Conservation (phyloP, 2,888 invertebrate genomes). For the Epistrophella euchroma region DNA sequence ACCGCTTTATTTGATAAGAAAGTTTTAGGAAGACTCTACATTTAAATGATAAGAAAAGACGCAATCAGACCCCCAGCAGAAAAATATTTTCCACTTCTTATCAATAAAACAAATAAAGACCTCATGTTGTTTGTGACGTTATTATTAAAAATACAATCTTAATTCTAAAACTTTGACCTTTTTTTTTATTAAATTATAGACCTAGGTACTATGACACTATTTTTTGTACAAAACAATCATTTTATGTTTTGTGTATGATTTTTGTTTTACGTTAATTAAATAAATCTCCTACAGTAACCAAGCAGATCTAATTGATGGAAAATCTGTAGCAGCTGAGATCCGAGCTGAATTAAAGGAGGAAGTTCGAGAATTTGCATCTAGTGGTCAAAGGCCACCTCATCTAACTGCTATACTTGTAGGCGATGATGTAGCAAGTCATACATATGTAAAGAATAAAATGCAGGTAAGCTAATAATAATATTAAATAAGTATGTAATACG, state of each 20-base stretch:
- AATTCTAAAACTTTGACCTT: slow-evolving; percentile 1
- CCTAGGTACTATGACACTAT: not conserved
- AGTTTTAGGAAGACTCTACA: slow-evolving; percentile 2
- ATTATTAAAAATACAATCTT: not conserved
- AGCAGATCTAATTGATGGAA: slow-evolving; percentile 89
- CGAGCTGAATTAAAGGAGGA: slow-evolving; percentile 87
- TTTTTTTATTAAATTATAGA: not conserved
- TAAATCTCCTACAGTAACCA: slow-evolving; percentile 30
- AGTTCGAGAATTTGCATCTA: slow-evolving; percentile 86
- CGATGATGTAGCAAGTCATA: slow-evolving; percentile 91
- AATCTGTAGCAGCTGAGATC: slow-evolving; percentile 87
- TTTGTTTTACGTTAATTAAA: not conserved
- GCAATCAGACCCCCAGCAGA: slow-evolving; percentile 60
- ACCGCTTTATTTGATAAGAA: slow-evolving; percentile 1
- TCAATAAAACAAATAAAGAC: slow-evolving; percentile 21
- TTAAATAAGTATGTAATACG: not conserved
- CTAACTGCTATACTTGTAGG: slow-evolving; percentile 92
- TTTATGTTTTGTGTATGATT: not conserved
- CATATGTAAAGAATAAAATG: slow-evolving; percentile 92
- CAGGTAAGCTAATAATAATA: slow-evolving; percentile 78
- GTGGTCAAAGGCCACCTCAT: slow-evolving; percentile 88
- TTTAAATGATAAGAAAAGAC: slow-evolving; percentile 22
- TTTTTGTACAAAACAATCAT: too few relatives aligned
- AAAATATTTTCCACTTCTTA: slow-evolving; percentile 55
- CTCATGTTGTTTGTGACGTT: not conserved